phyloP scores from a whole-genome alignment of 2,888 invertebrate species.

The Drosophila helvetica region DNA sequence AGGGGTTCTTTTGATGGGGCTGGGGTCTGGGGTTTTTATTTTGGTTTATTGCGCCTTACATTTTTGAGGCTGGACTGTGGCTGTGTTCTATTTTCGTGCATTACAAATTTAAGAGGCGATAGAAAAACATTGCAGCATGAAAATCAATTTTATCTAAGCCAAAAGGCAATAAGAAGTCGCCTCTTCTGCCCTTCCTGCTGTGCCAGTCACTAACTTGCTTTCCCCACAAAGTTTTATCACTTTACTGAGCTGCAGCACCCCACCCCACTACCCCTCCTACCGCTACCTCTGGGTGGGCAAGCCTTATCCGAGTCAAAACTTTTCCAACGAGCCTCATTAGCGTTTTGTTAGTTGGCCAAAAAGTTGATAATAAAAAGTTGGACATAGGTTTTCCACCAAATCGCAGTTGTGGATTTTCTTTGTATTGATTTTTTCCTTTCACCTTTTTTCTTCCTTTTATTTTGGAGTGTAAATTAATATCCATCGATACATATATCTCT shows the following conservation, averaged over 20 bases:
- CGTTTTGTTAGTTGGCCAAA: slow-evolving; percentile 57
- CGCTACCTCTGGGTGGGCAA: slow-evolving; percentile 23
- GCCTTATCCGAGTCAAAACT: slow-evolving; percentile 56
- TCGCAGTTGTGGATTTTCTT: neutral
- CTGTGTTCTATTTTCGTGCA: neutral
- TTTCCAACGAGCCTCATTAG: slow-evolving; percentile 67
- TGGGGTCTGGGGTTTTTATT: slow-evolving; percentile 22
- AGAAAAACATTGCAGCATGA: neutral
- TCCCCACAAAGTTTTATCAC: slow-evolving; percentile 60
- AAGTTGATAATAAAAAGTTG: slow-evolving; percentile 73
- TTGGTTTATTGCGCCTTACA: slow-evolving; percentile 58
- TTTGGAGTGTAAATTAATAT: neutral
- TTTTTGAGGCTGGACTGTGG: slow-evolving; percentile 5
- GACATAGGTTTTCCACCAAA: slow-evolving; percentile 3
- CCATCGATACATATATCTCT: neutral
- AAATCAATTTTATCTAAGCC: slow-evolving; percentile 31
- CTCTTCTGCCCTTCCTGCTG: neutral
- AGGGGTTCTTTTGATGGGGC: slow-evolving; percentile 48
- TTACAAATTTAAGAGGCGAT: neutral
- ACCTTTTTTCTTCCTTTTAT: neutral
- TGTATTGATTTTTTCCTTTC: slow-evolving; percentile 25
- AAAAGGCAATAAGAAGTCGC: slow-evolving; percentile 13
- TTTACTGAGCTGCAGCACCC: slow-evolving; percentile 28
- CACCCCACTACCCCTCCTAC: slow-evolving; percentile 8
- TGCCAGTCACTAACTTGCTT: slow-evolving; percentile 27